Percentiles rank a stretch among this genome's conserved stretches.
These are phyloP conservation scores for Colletes gigas DNA, from an alignment of 1,140 invertebrate genomes.

Conservation along the genomic window DNA sequence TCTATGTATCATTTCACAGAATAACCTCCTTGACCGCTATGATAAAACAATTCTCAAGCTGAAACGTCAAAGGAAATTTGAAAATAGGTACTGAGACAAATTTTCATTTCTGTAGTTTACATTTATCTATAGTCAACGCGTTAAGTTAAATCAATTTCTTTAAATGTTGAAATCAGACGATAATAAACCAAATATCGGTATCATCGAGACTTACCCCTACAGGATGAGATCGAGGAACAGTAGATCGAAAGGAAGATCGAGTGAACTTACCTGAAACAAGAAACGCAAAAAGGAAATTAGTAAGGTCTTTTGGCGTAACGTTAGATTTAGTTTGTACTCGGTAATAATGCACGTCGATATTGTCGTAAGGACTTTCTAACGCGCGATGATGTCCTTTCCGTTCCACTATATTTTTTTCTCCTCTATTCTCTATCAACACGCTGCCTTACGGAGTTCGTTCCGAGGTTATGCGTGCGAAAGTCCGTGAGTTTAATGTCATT, in stretches of 20 bases:
- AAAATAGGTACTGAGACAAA: too few species aligned
- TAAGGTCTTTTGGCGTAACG: constrained; percentile 20
- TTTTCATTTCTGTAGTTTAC: too few species aligned
- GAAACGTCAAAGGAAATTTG: too few species aligned
- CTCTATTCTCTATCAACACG: constrained; percentile 33
- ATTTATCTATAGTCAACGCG: too few species aligned
- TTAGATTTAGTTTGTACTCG: constrained; percentile 55
- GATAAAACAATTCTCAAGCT: too few species aligned
- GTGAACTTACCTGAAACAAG: constrained; percentile 70
- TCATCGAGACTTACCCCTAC: constrained; percentile 17
- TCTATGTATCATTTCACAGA: too few species aligned
- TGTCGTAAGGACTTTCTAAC: constrained; percentile 18
- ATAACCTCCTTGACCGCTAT: too few species aligned
- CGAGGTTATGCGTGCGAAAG: constrained; percentile 61
- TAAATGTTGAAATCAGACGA: too few species aligned
- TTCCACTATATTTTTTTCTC: constrained; percentile 17
- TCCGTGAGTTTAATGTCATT: constrained; percentile 67
- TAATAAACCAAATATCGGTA: too few species aligned
- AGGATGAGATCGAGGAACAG: too few species aligned
- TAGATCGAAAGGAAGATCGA: neutral
- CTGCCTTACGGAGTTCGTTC: constrained; percentile 55
- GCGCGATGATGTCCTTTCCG: constrained; percentile 22
- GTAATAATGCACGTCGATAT: constrained; percentile 31
- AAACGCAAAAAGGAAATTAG: constrained; percentile 53
- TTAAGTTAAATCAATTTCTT: too few species aligned